Base-by-base conservation (phyloP, 2,113 vertebrate genomes). In the Cygnus atratus region DNA sequence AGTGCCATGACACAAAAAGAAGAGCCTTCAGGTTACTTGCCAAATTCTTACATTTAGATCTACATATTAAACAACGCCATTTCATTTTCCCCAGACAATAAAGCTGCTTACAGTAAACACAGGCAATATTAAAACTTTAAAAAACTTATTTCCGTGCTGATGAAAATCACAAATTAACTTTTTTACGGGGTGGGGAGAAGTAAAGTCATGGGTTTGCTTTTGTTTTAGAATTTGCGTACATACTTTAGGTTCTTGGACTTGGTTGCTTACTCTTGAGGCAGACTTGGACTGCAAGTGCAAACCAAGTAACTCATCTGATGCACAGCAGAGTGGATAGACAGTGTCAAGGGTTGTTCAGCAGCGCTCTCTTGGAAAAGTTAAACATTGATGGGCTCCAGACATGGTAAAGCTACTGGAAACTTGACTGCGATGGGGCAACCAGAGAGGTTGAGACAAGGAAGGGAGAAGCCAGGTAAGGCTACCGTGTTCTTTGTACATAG, bases 361-460 rank as follows among this genome's bases (percentile, higher is more conserved):
- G 90, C 3, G 44, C 73, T 37, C 41, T 61, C 86, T 63, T 50
- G 20, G 72, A 94, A 72, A 84, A 94, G 95, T 95, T 97, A 97
- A 96, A 97, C 78, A 97, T 95, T 96, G 90, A 95, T 50, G 71
- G 44, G 58, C 41, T 37, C 73, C 35, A 67, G 85, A 73, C 39
- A 65, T 84, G 66, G 76, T 75, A 91, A 87, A 94, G 43, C 80
- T 48, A 50, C 2, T 39, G 88, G 70, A 3, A 2, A 89, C 33
- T 13, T 52, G 46, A 81, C 15, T n/a, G 29, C 88, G 87, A 12
- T 26, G 55, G 28, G 50, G 44, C 84, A 93, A 87, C 0, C 0
- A 73, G 41, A 75, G 44, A 14, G 81, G 24, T 5, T 43, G 37
- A 59, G 71, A 62, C 28, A 43, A 84, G 31, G 59, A 35, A 94